Base-by-base conservation (phyloP, 1,140 invertebrate genomes). In the Popillia japonica region DNA sequence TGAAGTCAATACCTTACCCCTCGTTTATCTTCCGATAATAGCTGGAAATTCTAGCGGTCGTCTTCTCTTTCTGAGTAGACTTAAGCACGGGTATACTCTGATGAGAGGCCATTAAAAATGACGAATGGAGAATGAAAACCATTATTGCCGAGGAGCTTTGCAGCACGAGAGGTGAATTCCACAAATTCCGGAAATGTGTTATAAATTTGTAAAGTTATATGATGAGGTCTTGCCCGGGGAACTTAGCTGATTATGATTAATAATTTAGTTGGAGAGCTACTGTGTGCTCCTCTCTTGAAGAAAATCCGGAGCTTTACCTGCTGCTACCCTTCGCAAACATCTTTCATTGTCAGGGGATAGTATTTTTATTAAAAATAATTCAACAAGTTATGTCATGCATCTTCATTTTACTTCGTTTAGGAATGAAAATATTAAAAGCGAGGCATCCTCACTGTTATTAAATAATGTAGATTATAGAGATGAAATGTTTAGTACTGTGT, bases 161-260 rank as follows among this genome's bases (percentile, higher is more conserved):
- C n/a, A 55, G 48, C 17, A 55, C 48, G 48, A 17, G 8, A 27
- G 27, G 61, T 14, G 61, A 68, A 68, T 68, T 68, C 61, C 61
- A 20, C 22, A 68, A 68, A 68, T 68, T 68, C 61, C 61, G 61
- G 61, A 68, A 68, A 68, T 68, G 61, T 68, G 61, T 68, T 68
- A 68, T 68, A 68, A 68, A 68, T 68, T 68, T 34, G 61, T 68
- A 68, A 68, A 68, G 61, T 68, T 68, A 68, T 68, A 68, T 14
- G 61, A 68, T 68, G 61, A 68, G 61, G 61, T 68, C 22, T 68
- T 7, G 22, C 61, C 8, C 1, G 11, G 61, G 61, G 17, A 55
- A 68, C 61, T 23, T 34, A 68, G 61, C 61, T 68, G 61, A 68
- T 68, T 68, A 68, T 68, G 61, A 68, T 68, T 68, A 68, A 68